These are phyloP conservation scores for Spinus olivaceus DNA, from an alignment of 2,797 vertebrate genomes.

Conservation along the genomic window DNA sequence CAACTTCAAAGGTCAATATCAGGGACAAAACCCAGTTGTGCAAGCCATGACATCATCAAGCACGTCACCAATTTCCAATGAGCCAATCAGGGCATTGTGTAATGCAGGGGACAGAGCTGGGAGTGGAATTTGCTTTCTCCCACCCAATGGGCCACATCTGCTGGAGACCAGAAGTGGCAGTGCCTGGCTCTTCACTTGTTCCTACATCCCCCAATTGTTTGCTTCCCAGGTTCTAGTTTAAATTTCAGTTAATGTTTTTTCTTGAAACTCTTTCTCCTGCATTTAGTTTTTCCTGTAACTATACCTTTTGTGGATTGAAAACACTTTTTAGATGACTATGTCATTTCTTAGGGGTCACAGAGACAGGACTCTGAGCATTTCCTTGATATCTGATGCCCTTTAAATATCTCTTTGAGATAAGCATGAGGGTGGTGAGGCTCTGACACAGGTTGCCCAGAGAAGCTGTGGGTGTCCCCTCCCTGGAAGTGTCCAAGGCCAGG, in stretches of 20 bases:
- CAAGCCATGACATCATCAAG: background rate
- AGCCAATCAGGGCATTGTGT: background rate
- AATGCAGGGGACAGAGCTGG: background rate
- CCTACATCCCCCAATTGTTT: background rate
- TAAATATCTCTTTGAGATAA: background rate
- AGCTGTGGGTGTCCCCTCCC: background rate
- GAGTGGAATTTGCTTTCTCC: background rate
- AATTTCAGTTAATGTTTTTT: background rate
- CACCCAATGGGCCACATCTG: accelerated
- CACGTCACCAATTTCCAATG: background rate
- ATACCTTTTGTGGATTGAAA: background rate
- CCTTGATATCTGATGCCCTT: background rate
- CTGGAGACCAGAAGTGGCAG: background rate
- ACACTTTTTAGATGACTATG: background rate
- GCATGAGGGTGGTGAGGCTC: accelerated
- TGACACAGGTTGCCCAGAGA: background rate
- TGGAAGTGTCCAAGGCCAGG: background rate
- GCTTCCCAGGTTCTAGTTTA: background rate
- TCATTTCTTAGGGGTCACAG: background rate
- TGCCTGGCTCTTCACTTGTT: background rate
- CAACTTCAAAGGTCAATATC: background rate
- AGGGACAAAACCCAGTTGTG: background rate
- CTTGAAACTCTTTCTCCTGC: background rate
- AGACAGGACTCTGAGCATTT: background rate
- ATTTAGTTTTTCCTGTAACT: background rate